Evolutionary conservation across 2,797 vertebrate species (phyloP).

Genomic region (Carapus acus): DNA sequence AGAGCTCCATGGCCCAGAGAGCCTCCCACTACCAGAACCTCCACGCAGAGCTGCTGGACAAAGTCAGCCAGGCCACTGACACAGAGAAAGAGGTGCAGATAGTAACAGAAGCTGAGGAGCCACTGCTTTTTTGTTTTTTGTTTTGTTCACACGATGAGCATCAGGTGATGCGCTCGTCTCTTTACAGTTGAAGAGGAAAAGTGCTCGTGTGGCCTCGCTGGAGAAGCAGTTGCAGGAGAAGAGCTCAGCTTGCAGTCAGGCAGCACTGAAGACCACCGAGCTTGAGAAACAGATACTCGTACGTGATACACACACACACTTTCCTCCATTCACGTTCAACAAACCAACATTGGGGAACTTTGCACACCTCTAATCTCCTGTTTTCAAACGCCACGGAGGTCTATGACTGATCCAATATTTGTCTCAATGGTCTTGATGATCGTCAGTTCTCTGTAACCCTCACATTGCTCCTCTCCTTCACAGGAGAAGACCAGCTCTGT

Average conservation of each 20-base stretch:
- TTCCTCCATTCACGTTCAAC: no score
- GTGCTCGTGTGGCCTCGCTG: constrained; percentile 73
- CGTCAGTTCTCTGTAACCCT: no score
- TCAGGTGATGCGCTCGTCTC: background rate
- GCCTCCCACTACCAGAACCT: constrained; percentile 82
- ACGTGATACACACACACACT: constrained; percentile 20
- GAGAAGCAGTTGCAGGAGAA: constrained; percentile 88
- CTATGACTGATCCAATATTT: no score
- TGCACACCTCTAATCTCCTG: no score
- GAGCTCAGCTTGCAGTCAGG: constrained; percentile 71
- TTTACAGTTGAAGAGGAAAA: constrained; percentile 80
- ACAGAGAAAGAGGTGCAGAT: constrained; percentile 83
- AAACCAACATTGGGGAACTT: no score
- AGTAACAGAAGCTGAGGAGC: constrained; percentile 30
- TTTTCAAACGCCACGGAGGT: no score
- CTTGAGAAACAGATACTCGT: constrained; percentile 82
- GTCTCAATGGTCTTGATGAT: no score
- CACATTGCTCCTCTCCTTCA: background rate
- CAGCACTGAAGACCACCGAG: constrained; percentile 74
- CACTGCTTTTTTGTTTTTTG: background rate
- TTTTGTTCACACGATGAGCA: background rate
- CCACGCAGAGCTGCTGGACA: constrained; percentile 82
- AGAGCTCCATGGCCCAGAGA: constrained; percentile 82
- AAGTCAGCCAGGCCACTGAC: constrained; percentile 72
- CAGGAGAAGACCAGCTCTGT: constrained; percentile 75